A percentile compares a stretch with the other conserved stretches of the same genome.
phyloP scores from a whole-genome alignment of 2,888 invertebrate genomes.

The Timandra comae region DNA sequence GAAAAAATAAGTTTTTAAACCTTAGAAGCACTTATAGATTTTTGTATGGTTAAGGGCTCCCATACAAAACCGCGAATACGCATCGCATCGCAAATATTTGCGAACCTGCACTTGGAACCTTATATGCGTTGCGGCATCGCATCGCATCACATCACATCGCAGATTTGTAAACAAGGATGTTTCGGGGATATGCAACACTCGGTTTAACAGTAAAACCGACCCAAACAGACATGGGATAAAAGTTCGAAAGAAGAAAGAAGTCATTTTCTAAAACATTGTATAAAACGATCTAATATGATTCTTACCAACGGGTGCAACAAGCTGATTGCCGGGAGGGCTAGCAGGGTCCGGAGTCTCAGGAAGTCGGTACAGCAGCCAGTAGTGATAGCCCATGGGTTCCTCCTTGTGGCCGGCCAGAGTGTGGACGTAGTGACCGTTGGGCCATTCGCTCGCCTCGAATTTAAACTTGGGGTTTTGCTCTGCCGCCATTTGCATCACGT shows the following conservation, averaged over 20 bases:
- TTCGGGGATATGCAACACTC: neutral
- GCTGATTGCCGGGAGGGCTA: conserved; percentile 89
- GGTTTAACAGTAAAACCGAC: neutral
- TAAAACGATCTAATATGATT: neutral
- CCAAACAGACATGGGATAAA: neutral
- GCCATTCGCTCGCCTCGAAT: conserved; percentile 92
- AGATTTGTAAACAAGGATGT: neutral
- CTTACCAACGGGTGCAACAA: conserved; percentile 91
- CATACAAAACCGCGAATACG: too few relatives aligned
- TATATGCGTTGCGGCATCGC: too few relatives aligned
- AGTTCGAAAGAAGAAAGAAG: neutral
- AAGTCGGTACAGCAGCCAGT: conserved; percentile 91
- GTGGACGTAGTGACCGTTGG: conserved; percentile 94
- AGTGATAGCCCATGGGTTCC: conserved; percentile 90
- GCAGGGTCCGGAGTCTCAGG: conserved; percentile 87
- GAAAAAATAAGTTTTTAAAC: conserved; percentile 47
- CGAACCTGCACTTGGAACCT: too few relatives aligned
- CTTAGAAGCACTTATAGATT: too few relatives aligned
- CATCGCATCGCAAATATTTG: too few relatives aligned
- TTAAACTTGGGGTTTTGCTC: conserved; percentile 84
- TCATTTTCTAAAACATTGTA: neutral
- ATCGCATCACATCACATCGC: too few relatives aligned
- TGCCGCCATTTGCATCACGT: conserved; percentile 90
- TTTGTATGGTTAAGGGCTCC: too few relatives aligned
- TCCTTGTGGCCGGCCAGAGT: conserved; percentile 88